These are phyloP conservation scores for Asteroscopus sphinx DNA, from an alignment of 2,888 invertebrate species.

Conservation along the genomic window DNA sequence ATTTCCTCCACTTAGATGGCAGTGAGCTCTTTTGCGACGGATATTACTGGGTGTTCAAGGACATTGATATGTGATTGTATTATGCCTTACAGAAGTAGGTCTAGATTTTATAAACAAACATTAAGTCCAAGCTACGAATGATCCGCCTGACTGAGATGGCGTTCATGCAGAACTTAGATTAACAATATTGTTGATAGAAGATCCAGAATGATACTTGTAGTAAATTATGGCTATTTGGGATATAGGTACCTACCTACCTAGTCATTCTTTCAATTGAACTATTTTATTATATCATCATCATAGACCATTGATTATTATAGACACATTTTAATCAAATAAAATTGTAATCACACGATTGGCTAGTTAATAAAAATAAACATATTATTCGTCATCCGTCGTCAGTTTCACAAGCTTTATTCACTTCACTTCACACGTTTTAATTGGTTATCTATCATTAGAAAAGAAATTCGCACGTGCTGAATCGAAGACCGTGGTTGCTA, in stretches of 20 bases:
- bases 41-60: slow-evolving; percentile 48
- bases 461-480: slow-evolving; percentile 25
- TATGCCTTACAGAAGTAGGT: slow-evolving; percentile 6
- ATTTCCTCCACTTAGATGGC: slow-evolving; percentile 59
- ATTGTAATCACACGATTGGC: too few relatives aligned
- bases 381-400: not conserved
- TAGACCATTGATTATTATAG: slow-evolving; percentile 7
- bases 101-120: not conserved
- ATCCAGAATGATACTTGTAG: not conserved
- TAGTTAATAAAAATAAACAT: slow-evolving; percentile 5
- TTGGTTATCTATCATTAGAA: slow-evolving; percentile 30
- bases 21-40: slow-evolving; percentile 31
- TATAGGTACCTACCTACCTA: too few relatives aligned
- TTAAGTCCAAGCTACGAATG: not conserved
- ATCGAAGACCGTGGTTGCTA: slow-evolving; percentile 18
- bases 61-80: slow-evolving; percentile 25
- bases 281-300: not conserved
- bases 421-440: slow-evolving; percentile 15
- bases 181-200: too few relatives aligned
- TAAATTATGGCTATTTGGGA: not conserved
- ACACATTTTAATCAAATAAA: not conserved
- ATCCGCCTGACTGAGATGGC: too few relatives aligned
- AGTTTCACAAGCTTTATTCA: slow-evolving; percentile 32
- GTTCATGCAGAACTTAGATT: too few relatives aligned
- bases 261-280: not conserved